Evolutionary conservation across 2,888 invertebrate species (phyloP), one percentile per base, ranked within the genome.

Genomic region (Drosophila villosipedis): DNA sequence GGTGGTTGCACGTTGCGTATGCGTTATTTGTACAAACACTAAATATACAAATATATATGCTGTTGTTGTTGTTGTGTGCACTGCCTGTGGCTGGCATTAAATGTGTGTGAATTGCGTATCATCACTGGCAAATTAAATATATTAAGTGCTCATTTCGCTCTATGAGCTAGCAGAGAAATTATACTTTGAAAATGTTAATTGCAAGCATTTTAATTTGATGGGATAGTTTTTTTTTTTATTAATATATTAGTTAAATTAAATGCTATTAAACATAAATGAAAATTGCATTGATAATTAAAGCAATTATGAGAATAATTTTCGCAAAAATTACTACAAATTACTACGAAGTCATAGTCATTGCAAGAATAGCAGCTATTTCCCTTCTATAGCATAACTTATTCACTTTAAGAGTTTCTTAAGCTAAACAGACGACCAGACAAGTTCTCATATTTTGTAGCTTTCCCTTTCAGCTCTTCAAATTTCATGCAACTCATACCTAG

Each of bases 1-100:
- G 58, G 50, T 53, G 58, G 64, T 76, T 65, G 58, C 61, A 68
- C 54, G 50, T 14, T 52, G 69, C 82, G 82, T 78, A 79, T 82
- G 73, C 47, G 78, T 74, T 53, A 70, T 80, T 65, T 76, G 37
- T 47, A 54, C 49, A 49, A 43, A 28, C 60, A 60, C 37, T 55
- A 57, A 33, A 33, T 47, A 3, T 2, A 50, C 22, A 50, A 37
- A 43, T 54, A 47, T 22, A 14, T 47, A 37, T n/a, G 14, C 33
- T 53, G n/a, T 50, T 31, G 47, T 67, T 49, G 47, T 9, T 25
- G 67, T 37, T 37, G 22, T 55, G 47, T 31, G 19, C 43, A 33
- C 43, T 25, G 53, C 31, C 69, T 47, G 55, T n/a, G 47, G 54
- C 69, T 47, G 43, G 35, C 16, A 37, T 52, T 28, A n/a, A 30